Base-by-base conservation (phyloP, 2,797 vertebrate genomes). In the Gymnopithys bicolor region DNA sequence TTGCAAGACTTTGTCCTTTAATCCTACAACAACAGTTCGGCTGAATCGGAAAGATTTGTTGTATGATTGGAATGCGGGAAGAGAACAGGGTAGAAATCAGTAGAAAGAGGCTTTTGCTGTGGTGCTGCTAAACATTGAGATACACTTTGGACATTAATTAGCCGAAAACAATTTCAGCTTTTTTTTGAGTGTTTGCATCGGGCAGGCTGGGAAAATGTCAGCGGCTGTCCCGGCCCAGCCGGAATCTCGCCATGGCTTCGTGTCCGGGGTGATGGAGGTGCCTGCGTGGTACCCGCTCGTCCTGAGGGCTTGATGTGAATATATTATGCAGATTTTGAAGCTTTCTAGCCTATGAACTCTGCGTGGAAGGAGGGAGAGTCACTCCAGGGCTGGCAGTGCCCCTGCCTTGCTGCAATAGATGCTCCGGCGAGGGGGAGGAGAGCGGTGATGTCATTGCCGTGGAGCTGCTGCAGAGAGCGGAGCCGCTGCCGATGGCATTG, bases 401-500 rank as follows among this genome's bases (percentile, higher is more conserved):
- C 88, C 96, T 88, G 95, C 95, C 87, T 93, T 89, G 94, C 98
- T 97, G 98, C 97, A 96, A 96, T 94, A 92, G 94, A 93, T 94
- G 97, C 96, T 83, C 69, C 19, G 5, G 52, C 45, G 32, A 87
- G 97, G 95, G 97, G 91, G 97, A 96, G 92, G 97, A 97, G 94
- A 87, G 89, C 66, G 96, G 94, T 98, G 98, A 98, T 98, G 98
- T 98, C 98, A 98, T 97, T 91, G 93, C 96, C 96, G 63, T n/a
- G 95, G 97, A 97, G 97, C 98, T 93, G 97, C 98, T 97, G 98
- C 98, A 98, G 98, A 91, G 96, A 97, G 95, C 73, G 96, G 93
- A 95, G 95, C 96, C 63, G 97, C 97, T 97, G 98, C 97, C 70
- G 97, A 97, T 98, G 98, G 98, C 98, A 98, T 98, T 98, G 98